Evolutionary conservation across 2,113 vertebrate genomes (phyloP), one percentile per base, ranked within the genome.

Genomic region (Colinus virginianus): DNA sequence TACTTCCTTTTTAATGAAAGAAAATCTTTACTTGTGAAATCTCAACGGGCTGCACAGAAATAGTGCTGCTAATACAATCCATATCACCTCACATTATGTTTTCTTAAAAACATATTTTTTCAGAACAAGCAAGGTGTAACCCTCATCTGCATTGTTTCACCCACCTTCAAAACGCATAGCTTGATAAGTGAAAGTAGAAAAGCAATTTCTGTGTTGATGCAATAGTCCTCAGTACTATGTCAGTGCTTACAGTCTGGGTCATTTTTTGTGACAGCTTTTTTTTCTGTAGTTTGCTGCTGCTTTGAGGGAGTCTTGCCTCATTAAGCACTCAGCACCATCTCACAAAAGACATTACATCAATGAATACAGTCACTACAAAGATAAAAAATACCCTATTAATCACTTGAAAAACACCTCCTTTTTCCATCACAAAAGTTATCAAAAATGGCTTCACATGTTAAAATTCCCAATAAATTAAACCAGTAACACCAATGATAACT

Each of bases 231-330:
- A 80, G 62, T 77, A 78, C 74, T 88, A 42, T 59, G 46, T 63
- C 91, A 87, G 62, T 78, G 86, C 59, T 94, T 88, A 91, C 1
- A 4, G 45, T 69, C 76, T 90, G 70, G 56, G 53, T 72, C 3
- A 72, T n/a, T 84, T 86, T 86, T 74, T 89, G 40, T 68, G 87
- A 87, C 38, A 75, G n/a, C 42, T 91, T 93, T 94, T 91, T 45
- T 63, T 61, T 90, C 71, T 74, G 71, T 70, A 76, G 69, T 81
- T 51, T 78, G 67, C 45, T 88, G 79, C 70, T 94, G 56, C 62
- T 82, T 91, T 93, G 77, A 90, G 16, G 56, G 30, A 94, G 59
- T 21, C 40, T 78, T 93, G 71, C 53, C 76, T 91, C 88, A 79
- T n/a, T 88, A 93, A 94, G 53, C 68, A 78, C 45, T 94, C 30